Conservation (phyloP, 1,140 invertebrate genomes). For the Aphaenogaster ashmeadi region DNA sequence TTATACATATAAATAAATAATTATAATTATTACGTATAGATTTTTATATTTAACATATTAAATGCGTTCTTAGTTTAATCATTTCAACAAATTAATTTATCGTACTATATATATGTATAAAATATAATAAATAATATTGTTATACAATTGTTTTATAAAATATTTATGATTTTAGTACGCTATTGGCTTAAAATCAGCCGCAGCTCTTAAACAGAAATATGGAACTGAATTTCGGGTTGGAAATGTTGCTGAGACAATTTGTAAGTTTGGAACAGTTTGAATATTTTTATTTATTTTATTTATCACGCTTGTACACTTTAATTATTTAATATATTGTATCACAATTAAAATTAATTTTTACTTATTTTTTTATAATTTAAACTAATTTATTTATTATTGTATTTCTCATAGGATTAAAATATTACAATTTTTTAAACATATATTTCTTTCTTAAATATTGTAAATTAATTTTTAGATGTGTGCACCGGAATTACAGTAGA, state of each 20-base stretch:
- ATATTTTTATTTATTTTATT: background rate
- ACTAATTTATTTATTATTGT: background rate
- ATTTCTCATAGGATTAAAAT: background rate
- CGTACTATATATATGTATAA: too few relatives aligned
- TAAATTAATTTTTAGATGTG: conserved; percentile 83
- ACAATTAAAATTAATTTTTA: background rate
- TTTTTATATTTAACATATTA: too few relatives aligned
- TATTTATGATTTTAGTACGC: conserved; percentile 80
- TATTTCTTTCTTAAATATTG: background rate
- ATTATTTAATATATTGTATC: background rate
- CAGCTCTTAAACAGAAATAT: conserved; percentile 88
- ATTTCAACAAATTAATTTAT: too few relatives aligned
- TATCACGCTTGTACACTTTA: background rate
- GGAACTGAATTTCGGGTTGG: conserved; percentile 89
- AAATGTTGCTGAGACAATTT: conserved; percentile 88
- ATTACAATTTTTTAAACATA: background rate
- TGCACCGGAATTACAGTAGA: conserved; percentile 91
- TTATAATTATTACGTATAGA: too few relatives aligned
- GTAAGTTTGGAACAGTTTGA: conserved; percentile 84
- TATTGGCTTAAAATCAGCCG: conserved; percentile 89
- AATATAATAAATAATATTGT: too few relatives aligned
- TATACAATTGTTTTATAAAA: background rate
- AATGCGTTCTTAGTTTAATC: too few relatives aligned
- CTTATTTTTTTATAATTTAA: background rate
- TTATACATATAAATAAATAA: too few relatives aligned